Percentiles rank a stretch among this genome's conserved stretches.
Evolutionary conservation across 2,113 vertebrate species (phyloP).

Genomic region (Callipepla squamata): DNA sequence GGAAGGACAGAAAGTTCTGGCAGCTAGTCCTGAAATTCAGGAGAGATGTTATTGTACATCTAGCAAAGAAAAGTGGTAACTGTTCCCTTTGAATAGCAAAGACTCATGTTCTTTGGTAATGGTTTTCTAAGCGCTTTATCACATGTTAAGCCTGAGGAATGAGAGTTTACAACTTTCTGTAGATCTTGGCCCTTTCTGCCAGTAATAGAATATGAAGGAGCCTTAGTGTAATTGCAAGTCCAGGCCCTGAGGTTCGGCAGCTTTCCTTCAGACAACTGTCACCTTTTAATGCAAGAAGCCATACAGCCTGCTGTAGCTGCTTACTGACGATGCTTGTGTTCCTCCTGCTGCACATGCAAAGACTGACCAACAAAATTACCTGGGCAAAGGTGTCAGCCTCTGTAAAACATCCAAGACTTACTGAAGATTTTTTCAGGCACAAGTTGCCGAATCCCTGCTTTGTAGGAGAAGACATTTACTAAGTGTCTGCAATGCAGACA

Average conservation of each 20-base stretch:
- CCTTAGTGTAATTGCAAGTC: not conserved
- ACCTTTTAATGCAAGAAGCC: conserved; percentile 5
- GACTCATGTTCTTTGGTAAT: not conserved
- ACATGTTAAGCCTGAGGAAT: not conserved
- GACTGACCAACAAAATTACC: not conserved
- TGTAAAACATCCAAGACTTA: conserved; percentile 31
- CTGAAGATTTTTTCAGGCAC: conserved; percentile 38
- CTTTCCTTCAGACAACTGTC: not conserved
- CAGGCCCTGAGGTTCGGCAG: not conserved
- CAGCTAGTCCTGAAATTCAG: not conserved
- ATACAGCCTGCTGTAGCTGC: not conserved
- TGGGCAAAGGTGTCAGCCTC: conserved; percentile 29
- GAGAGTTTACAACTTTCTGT: not conserved
- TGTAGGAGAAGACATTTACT: not conserved
- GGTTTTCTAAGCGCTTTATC: not conserved
- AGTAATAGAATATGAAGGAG: not conserved
- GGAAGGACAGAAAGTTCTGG: not conserved
- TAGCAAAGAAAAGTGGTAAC: not conserved
- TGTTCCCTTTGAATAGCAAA: not conserved
- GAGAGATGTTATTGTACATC: not conserved
- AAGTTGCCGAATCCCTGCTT: conserved; percentile 19
- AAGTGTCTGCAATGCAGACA: not conserved
- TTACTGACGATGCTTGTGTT: conserved; percentile 12
- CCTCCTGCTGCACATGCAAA: conserved; percentile 31
- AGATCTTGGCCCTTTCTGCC: not conserved